A percentile compares a stretch with the other conserved stretches of the same genome.
phyloP scores from a whole-genome alignment of 2,113 vertebrate species.

The Pelobates fuscus region DNA sequence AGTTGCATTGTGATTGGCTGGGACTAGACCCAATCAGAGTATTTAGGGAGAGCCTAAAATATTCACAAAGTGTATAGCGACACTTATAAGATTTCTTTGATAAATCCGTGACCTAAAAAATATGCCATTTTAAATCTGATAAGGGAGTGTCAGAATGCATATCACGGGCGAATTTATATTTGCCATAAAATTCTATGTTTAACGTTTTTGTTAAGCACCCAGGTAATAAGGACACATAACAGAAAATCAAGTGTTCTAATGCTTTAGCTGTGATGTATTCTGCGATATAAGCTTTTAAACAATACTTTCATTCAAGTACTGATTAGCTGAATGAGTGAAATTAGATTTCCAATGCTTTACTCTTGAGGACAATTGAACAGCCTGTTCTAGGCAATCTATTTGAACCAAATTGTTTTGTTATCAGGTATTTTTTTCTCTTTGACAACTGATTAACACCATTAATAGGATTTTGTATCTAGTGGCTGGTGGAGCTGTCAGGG shows the following conservation, averaged over 20 bases:
- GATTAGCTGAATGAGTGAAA: constrained; percentile 30
- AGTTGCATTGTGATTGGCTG: too few relatives aligned
- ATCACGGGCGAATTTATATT: too few relatives aligned
- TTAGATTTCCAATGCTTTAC: constrained; percentile 32
- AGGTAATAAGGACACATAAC: not conserved
- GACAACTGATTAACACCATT: constrained; percentile 30
- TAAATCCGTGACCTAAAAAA: too few relatives aligned
- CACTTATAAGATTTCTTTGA: too few relatives aligned
- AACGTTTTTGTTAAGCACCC: too few relatives aligned
- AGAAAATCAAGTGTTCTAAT: not conserved
- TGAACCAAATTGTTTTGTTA: constrained; percentile 25
- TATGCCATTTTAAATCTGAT: too few relatives aligned
- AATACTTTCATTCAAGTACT: constrained; percentile 13
- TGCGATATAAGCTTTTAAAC: not conserved
- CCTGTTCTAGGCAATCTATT: constrained; percentile 30
- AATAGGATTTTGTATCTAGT: constrained; percentile 14
- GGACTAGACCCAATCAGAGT: too few relatives aligned
- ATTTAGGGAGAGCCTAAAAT: too few relatives aligned
- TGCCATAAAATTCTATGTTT: too few relatives aligned
- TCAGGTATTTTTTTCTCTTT: constrained; percentile 25
- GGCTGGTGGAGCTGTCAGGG: not conserved
- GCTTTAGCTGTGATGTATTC: not conserved
- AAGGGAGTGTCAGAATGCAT: too few relatives aligned
- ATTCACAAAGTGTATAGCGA: too few relatives aligned
- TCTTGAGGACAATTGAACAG: constrained; percentile 27